A percentile compares a stretch with the other conserved stretches of the same genome.
phyloP scores from a whole-genome alignment of 2,797 vertebrate species.

The Phrynocephalus forsythii region DNA sequence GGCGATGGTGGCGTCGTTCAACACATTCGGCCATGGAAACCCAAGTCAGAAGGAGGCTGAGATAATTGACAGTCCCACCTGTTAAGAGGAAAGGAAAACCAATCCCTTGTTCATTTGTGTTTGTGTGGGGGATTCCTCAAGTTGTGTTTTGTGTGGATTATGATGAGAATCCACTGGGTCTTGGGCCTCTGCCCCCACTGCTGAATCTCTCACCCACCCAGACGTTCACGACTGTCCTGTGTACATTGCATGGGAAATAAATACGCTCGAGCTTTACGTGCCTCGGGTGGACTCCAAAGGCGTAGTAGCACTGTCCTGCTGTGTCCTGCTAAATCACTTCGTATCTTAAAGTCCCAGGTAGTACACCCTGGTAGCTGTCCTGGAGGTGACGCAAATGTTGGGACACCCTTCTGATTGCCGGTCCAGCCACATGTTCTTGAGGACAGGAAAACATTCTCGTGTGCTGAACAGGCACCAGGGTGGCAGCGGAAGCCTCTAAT shows the following conservation, averaged over 20 bases:
- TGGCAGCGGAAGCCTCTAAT: neutral
- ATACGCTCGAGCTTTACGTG: no score
- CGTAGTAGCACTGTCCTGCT: neutral
- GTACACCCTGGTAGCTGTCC: no score
- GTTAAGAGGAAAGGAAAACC: neutral
- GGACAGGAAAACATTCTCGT: neutral
- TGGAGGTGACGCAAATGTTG: neutral
- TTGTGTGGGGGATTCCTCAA: neutral
- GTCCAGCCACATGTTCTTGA: neutral
- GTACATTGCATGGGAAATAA: neutral
- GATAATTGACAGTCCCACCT: neutral
- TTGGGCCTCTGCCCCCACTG: neutral
- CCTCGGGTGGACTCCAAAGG: neutral
- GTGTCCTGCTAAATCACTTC: neutral
- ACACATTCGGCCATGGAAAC: neutral
- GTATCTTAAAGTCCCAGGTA: neutral
- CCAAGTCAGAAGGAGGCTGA: neutral
- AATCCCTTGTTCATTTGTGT: neutral
- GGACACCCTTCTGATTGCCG: neutral
- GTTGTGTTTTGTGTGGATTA: no score
- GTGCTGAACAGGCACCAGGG: neutral
- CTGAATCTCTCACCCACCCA: neutral
- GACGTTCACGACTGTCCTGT: neutral
- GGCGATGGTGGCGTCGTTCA: neutral
- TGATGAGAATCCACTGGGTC: no score